phyloP scores from a whole-genome alignment of 1,140 invertebrate genomes.

The Camponotus vicinus region DNA sequence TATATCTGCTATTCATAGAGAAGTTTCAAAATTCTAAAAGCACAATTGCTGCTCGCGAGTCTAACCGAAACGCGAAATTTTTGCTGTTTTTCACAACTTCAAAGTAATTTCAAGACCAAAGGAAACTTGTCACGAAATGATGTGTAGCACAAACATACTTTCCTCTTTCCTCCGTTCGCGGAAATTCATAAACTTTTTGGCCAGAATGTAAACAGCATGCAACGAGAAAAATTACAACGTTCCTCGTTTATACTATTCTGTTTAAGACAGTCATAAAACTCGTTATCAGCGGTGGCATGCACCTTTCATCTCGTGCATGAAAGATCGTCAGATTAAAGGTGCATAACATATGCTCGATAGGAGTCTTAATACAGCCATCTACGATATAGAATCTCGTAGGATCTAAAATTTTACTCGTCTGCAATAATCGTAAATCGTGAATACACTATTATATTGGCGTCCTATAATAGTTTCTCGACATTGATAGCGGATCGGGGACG shows the following conservation, averaged over 20 bases:
- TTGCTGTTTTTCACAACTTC: conserved; percentile 47
- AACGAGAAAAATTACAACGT: neutral
- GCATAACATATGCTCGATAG: conserved; percentile 1
- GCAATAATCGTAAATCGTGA: conserved; percentile 46
- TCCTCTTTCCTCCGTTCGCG: neutral
- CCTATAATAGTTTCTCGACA: neutral
- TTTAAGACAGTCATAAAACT: conserved; percentile 6
- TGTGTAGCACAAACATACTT: conserved; percentile 28
- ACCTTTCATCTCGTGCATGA: conserved; percentile 2
- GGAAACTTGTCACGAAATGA: conserved; percentile 55
- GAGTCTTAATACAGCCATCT: neutral
- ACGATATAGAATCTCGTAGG: neutral
- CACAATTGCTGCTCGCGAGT: conserved; percentile 8
- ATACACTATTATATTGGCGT: neutral
- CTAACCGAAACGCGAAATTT: conserved; percentile 32
- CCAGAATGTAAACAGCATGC: conserved; percentile 33
- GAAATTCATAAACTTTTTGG: conserved; percentile 36
- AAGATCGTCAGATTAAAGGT: conserved; percentile 3
- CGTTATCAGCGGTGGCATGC: conserved; percentile 25
- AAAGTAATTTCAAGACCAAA: neutral
- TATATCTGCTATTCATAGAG: neutral
- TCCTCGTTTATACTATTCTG: conserved; percentile 27
- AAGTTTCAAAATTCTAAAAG: neutral
- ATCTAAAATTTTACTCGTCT: conserved; percentile 40
- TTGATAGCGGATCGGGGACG: conserved; percentile 10